A percentile compares a stretch with the other conserved stretches of the same genome.
Conservation (phyloP, 2,113 vertebrate genomes). For the Catagonus wagneri region DNA sequence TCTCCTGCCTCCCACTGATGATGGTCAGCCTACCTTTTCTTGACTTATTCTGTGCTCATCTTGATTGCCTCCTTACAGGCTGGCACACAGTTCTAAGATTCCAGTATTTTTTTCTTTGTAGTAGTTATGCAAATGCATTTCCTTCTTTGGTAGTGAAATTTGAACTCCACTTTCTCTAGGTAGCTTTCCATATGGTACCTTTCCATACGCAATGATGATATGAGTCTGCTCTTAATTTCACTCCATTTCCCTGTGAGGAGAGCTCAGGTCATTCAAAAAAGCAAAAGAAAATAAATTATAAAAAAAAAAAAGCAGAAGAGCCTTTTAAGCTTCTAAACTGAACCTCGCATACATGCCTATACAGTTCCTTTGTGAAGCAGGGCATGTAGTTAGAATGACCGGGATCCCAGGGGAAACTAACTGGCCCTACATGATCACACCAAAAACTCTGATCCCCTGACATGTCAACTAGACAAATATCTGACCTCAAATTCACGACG, state of each 20-base stretch:
- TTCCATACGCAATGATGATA: neutral
- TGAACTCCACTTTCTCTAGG: neutral
- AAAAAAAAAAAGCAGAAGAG: constrained; percentile 8
- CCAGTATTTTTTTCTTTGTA: neutral
- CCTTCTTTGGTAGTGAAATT: constrained; percentile 39
- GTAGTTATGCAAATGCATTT: neutral
- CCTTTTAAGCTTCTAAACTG: neutral
- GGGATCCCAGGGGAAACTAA: neutral
- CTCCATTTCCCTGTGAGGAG: neutral
- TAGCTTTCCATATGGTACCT: neutral
- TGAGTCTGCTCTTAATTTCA: neutral
- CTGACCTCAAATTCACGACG: neutral
- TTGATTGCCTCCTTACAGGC: neutral
- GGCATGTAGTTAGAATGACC: neutral
- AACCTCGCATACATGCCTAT: neutral
- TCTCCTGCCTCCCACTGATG: too few species aligned
- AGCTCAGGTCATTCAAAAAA: neutral
- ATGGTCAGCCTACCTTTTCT: neutral
- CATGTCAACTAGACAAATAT: neutral
- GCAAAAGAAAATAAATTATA: too few species aligned
- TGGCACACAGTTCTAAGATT: neutral
- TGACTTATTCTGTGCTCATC: neutral
- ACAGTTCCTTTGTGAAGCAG: neutral
- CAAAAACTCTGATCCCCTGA: neutral
- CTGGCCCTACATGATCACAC: neutral